Evolutionary conservation across 2,888 invertebrate genomes (phyloP), one percentile per base, ranked within the genome.

Genomic region (Drosophila kambysellisi): DNA sequence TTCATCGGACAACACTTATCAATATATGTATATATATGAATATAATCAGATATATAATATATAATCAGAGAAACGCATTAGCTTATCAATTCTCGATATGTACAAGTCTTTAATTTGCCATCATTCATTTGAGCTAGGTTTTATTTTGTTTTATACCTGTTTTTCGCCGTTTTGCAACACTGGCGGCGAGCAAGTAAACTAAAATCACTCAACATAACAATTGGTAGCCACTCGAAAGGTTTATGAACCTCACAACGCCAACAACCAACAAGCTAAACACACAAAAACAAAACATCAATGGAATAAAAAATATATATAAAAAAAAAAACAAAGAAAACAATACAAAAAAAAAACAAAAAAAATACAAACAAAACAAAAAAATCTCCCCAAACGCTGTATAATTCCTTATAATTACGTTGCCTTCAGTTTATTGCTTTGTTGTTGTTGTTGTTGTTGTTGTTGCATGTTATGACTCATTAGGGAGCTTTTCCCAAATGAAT

Each of bases 211-310:
- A 60, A 65, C 66, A 70, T 63, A 51, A 67, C 72, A 83, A 81
- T 82, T 79, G 66, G 61, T 53, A 82, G 70, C 56, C 79, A 83
- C 80, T 83, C 65, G 39, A 77, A 74, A 82, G 79, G 82, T 82
- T 84, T 67, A 63, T 63, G 82, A 84, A 84, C 82, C 64, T n/a
- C 12, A 59, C 25, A 50, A 25, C 32, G 17, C 58, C 37, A 63
- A 59, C 17, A n/a, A 32, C 39, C 25, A 46, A 46, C 63, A 48
- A 63, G 41, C 41, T 30, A 29, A 46, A 29, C 65, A 72, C 48
- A 25, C 46, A 46, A 25, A 59, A 50, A 25, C 7, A 51, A 59
- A 65, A 29, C 11, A 12, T 7, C 35, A 32, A 65, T 33, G 4
- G 29, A 35, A n/a, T n/a, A 50, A 56, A 29, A 58, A 20, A 53